Percentiles rank a stretch among this genome's conserved stretches.
Conservation (phyloP, 1,140 invertebrate species). For the Hylaeus volcanicus region DNA sequence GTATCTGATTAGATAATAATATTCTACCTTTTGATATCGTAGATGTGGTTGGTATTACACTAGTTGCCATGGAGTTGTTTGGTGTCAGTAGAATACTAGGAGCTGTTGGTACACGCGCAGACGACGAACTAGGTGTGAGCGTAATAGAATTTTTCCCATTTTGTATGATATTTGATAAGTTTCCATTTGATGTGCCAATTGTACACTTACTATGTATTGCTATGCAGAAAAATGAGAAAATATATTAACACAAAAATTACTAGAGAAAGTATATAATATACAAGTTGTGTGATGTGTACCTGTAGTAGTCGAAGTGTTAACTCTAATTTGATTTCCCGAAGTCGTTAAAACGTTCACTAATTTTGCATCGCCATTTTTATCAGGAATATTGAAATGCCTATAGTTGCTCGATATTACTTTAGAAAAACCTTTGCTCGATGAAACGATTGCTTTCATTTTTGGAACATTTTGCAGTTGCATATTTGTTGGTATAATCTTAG, state of each 20-base stretch:
- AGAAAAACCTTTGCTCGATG: conserved; percentile 66
- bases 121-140: conserved; percentile 45
- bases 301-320: conserved; percentile 54
- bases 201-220: conserved; percentile 50
- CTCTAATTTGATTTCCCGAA: conserved; percentile 60
- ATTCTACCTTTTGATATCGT: conserved; percentile 75
- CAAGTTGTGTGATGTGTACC: conserved; percentile 44
- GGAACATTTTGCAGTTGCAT: conserved; percentile 51
- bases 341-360: conserved; percentile 66
- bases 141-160: conserved; percentile 63
- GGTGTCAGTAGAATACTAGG: conserved; percentile 70
- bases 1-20: conserved; percentile 69
- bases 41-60: conserved; percentile 52
- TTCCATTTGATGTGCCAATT: conserved; percentile 50
- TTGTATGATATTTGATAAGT: conserved; percentile 67
- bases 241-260: background rate
- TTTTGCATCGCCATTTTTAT: conserved; percentile 65
- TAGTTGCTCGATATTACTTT: conserved; percentile 67
- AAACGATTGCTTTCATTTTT: conserved; percentile 72
- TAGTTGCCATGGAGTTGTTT: conserved; percentile 50
- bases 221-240: conserved; percentile 26
- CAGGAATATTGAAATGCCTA: conserved; percentile 63
- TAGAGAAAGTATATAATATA: too few species aligned
- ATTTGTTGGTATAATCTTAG: conserved; percentile 64
- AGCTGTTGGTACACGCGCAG: conserved; percentile 53